Conservation (phyloP, 2,113 vertebrate species). For the Orcinus orca region DNA sequence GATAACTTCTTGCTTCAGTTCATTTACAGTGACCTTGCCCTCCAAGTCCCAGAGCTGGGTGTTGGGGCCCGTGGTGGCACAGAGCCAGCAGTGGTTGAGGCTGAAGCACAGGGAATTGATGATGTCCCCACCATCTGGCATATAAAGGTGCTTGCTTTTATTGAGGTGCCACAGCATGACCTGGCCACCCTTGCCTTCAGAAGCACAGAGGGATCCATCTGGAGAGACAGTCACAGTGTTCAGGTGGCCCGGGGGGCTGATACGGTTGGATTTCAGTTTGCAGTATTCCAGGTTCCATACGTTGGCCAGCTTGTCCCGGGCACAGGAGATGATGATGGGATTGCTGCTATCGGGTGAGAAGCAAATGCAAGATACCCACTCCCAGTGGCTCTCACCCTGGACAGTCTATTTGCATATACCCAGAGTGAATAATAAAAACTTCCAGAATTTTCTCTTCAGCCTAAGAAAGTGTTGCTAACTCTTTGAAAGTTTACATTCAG, state of each 20-base stretch:
- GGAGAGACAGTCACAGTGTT: slow-evolving; percentile 93
- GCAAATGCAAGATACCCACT: slow-evolving; percentile 91
- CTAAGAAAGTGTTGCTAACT: background rate
- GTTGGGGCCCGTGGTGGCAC: slow-evolving; percentile 92
- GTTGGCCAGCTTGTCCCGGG: slow-evolving; percentile 94
- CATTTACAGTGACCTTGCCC: slow-evolving; percentile 94
- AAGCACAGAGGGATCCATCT: slow-evolving; percentile 93
- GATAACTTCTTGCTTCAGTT: slow-evolving; percentile 95
- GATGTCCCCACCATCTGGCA: slow-evolving; percentile 89
- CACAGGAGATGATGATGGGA: slow-evolving; percentile 92
- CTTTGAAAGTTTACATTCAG: background rate
- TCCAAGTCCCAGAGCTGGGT: slow-evolving; percentile 97
- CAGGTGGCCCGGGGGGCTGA: slow-evolving; percentile 90
- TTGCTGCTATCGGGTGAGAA: slow-evolving; percentile 95
- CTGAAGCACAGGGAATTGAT: slow-evolving; percentile 93
- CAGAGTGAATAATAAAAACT: background rate
- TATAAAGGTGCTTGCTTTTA: slow-evolving; percentile 94
- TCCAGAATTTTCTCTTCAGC: background rate
- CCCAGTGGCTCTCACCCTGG: slow-evolving; percentile 91
- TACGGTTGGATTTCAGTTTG: slow-evolving; percentile 96
- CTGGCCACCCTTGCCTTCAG: slow-evolving; percentile 93
- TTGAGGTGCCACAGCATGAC: slow-evolving; percentile 96
- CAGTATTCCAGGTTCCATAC: slow-evolving; percentile 96
- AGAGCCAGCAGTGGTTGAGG: slow-evolving; percentile 95
- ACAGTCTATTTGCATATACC: background rate